phyloP scores from a whole-genome alignment of 2,797 vertebrate species.

The Acrossocheilus wenchowensis region DNA sequence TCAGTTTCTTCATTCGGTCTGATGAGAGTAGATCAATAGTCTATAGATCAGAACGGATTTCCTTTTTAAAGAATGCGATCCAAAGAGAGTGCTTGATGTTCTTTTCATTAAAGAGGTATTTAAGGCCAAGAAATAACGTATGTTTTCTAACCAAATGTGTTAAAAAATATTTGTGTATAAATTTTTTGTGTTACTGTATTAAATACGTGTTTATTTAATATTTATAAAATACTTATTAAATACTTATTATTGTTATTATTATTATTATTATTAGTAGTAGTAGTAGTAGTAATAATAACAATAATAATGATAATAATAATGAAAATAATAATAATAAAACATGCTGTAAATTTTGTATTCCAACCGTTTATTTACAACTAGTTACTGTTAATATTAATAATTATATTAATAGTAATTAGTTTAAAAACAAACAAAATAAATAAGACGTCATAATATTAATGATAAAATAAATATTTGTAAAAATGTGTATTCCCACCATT shows the following conservation, averaged over 20 bases:
- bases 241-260: background rate
- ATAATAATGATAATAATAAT: too few relatives aligned
- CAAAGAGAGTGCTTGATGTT: background rate
- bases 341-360: background rate
- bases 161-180: background rate
- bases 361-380: background rate
- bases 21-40: background rate
- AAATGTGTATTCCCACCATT: background rate
- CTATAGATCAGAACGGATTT: conserved; percentile 3
- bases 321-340: background rate
- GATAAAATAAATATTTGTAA: too few relatives aligned
- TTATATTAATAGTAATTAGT: background rate
- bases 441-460: background rate
- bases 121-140: background rate
- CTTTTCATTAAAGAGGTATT: background rate
- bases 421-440: background rate
- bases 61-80: background rate
- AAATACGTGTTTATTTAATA: background rate
- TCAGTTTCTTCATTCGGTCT: background rate
- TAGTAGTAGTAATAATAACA: too few relatives aligned
- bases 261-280: too few relatives aligned
- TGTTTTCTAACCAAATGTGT: background rate
- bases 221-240: background rate
- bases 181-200: background rate
- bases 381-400: background rate